Evolutionary conservation across 2,888 invertebrate species (phyloP), one percentile per base, ranked within the genome.

Genomic region (Leptinotarsa juncta): DNA sequence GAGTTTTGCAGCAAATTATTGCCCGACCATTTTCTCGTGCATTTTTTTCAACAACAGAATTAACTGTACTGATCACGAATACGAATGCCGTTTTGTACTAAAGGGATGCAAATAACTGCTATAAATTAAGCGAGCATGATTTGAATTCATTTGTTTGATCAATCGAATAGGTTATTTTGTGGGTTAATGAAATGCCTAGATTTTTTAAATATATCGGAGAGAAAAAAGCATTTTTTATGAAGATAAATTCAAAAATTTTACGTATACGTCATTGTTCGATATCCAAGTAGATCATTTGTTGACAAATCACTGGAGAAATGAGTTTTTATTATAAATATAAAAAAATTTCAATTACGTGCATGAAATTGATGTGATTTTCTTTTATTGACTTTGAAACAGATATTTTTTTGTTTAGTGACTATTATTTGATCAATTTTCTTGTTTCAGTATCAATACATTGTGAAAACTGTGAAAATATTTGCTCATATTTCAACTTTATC

Each of bases 1-100:
- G 65, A 68, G 67, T 60, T 72, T 68, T 51, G 66, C 55, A 32
- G 57, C 69, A n/a, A 48, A 60, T 69, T 49, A 69, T 69, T 26
- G 57, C 48, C 50, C 62, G 5, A 5, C 3, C 32, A 18, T 42
- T 57, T 57, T 53, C 15, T 23, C 23, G 23, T 23, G 57, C 57
- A 14, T 57, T 62, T 62, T 62, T 62, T 62, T n/a, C 32, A n/a
- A 62, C 42, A 32, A 62, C 62, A 14, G 32, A 23, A 60, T 60
- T 60, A 60, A 60, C 60, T 62, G 26, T 3, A 62, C 62, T 42
- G 62, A n/a, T 62, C 62, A 62, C 42, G 62, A 62, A 26, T 42
- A 26, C n/a, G n/a, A n/a, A 62, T 62, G 7, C 62, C 62, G 32
- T 62, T 62, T 18, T n/a, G 18, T 32, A 32, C n/a, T 12, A 62